These are phyloP conservation scores for Glaucopsyche alexis DNA, from an alignment of 2,888 invertebrate genomes.

Conservation along the genomic window DNA sequence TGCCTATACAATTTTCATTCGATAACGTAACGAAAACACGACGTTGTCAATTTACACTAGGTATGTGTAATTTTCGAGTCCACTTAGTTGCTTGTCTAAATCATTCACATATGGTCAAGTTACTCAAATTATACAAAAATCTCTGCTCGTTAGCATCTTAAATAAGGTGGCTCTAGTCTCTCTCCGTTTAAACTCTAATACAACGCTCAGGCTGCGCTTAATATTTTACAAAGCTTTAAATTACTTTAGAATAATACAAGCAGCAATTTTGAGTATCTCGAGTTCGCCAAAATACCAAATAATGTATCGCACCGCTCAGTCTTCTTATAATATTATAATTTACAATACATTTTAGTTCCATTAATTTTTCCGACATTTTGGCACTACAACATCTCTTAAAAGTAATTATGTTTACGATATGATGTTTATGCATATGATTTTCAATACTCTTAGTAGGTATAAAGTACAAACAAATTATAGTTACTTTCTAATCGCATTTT, in stretches of 20 bases:
- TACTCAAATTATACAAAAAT: too few relatives aligned
- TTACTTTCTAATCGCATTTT: not conserved
- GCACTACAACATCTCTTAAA: not conserved
- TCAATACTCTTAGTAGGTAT: not conserved
- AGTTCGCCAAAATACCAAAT: not conserved
- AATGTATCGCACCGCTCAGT: not conserved
- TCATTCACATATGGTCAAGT: too few relatives aligned
- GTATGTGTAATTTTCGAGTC: too few relatives aligned
- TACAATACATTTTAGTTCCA: not conserved
- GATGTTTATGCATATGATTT: not conserved
- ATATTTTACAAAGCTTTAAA: not conserved
- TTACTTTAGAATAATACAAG: not conserved
- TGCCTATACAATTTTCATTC: too few relatives aligned
- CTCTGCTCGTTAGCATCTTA: not conserved
- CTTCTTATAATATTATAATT: not conserved
- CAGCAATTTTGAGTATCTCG: not conserved
- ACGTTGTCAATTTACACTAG: too few relatives aligned
- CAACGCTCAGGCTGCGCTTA: not conserved
- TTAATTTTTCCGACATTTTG: not conserved
- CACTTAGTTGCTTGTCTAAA: too few relatives aligned
- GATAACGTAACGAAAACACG: too few relatives aligned
- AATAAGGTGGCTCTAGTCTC: not conserved
- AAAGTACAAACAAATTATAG: too few relatives aligned
- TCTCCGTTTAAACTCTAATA: not conserved
- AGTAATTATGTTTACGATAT: conserved; percentile 1